These are phyloP conservation scores for Drosophila santomea DNA, from an alignment of 1,140 invertebrate species.

Conservation along the genomic window DNA sequence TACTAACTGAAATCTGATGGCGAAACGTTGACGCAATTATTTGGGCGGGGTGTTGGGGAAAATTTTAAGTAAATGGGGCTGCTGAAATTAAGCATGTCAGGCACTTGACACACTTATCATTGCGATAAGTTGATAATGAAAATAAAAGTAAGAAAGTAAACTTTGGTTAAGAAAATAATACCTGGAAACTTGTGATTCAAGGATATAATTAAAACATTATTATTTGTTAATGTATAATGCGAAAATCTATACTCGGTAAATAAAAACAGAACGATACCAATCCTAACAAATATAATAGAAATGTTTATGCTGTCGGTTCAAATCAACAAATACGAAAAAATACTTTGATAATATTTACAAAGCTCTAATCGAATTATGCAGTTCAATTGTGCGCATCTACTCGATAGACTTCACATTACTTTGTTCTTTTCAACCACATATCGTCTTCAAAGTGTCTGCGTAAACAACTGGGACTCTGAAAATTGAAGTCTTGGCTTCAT, in stretches of 20 bases:
- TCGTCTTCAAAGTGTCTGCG: constrained; percentile 18
- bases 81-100: constrained; percentile 38
- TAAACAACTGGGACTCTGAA: constrained; percentile 14
- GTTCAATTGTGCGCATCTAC: constrained; percentile 3
- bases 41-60: neutral
- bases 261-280: no score
- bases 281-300: neutral
- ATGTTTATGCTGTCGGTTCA: no score
- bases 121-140: constrained; percentile 17
- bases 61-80: constrained; percentile 10
- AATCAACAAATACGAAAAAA: neutral
- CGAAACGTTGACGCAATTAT: constrained; percentile 46
- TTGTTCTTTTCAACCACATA: constrained; percentile 1
- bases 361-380: neutral
- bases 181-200: constrained; percentile 1
- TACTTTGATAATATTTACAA: neutral
- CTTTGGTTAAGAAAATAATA: neutral
- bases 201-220: neutral
- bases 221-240: neutral
- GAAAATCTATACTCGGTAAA: no score
- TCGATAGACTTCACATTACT: constrained; percentile 10
- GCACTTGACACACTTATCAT: constrained; percentile 51
- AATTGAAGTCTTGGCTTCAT: constrained; percentile 12
- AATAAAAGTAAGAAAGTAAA: constrained; percentile 4
- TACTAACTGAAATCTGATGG: constrained; percentile 46